phyloP scores from a whole-genome alignment of 2,113 vertebrate species.

The Ceyx margarethae region DNA sequence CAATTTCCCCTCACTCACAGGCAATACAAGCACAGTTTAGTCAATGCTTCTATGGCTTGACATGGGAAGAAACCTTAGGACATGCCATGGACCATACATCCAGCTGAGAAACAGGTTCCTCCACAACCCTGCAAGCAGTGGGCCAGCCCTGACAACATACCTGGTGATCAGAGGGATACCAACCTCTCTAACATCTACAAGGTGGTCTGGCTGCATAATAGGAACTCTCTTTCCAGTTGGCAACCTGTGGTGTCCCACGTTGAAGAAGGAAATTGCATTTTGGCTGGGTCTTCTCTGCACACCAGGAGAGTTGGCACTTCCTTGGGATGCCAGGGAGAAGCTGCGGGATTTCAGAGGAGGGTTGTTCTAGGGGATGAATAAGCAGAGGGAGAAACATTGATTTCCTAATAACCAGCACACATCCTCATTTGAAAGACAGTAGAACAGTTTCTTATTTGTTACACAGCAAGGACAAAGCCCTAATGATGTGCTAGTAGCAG shows the following conservation, averaged over 20 bases:
- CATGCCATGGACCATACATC: not conserved
- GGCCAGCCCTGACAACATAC: not conserved
- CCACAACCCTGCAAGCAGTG: not conserved
- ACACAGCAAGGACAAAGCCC: not conserved
- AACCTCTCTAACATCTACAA: conserved; percentile 95
- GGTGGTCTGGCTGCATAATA: conserved; percentile 88
- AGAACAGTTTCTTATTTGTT: not conserved
- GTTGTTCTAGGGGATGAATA: conserved; percentile 85
- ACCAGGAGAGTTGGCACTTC: conserved; percentile 90
- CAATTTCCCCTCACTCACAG: not conserved
- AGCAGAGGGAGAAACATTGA: conserved; percentile 60
- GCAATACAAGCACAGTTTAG: not conserved
- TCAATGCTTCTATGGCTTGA: not conserved
- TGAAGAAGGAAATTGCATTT: conserved; percentile 84
- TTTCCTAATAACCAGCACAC: not conserved
- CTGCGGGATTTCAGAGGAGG: conserved; percentile 93
- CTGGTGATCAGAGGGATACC: conserved; percentile 6
- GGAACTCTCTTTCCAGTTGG: conserved; percentile 83
- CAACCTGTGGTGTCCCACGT: conserved; percentile 82
- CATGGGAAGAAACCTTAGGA: not conserved
- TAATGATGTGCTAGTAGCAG: not conserved
- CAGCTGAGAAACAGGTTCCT: not conserved
- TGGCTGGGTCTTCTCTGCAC: conserved; percentile 87
- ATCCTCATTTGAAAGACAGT: not conserved
- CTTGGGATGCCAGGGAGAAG: conserved; percentile 92